Percentiles rank a stretch among this genome's conserved stretches.
These are phyloP conservation scores for Celastrina argiolus DNA, from an alignment of 2,888 invertebrate species.

Conservation along the genomic window DNA sequence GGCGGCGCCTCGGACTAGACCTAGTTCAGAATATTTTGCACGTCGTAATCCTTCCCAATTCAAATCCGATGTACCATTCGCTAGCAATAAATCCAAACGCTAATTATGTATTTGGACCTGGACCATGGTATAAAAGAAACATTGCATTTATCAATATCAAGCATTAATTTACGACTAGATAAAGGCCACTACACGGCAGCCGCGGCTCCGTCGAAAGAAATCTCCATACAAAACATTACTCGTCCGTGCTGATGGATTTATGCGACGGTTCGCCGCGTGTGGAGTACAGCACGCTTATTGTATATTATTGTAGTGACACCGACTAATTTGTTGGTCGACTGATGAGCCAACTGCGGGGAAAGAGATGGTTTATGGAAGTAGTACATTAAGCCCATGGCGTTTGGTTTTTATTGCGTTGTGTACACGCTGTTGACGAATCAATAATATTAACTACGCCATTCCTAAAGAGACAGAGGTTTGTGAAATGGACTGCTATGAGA, in stretches of 20 bases:
- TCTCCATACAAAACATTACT: slow-evolving; percentile 78
- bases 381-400: slow-evolving; percentile 53
- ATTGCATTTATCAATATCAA: slow-evolving; percentile 62
- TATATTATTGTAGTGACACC: slow-evolving; percentile 77
- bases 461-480: no score
- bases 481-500: no score
- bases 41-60: neutral
- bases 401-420: slow-evolving; percentile 33
- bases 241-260: slow-evolving; percentile 72
- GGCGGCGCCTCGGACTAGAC: no score
- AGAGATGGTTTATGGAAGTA: slow-evolving; percentile 63
- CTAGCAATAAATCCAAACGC: slow-evolving; percentile 20
- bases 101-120: slow-evolving; percentile 37
- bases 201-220: slow-evolving; percentile 71
- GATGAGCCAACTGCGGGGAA: slow-evolving; percentile 68
- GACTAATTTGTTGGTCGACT: slow-evolving; percentile 76
- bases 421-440: neutral
- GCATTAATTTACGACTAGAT: slow-evolving; percentile 73
- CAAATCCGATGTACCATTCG: neutral
- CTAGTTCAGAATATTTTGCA: neutral
- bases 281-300: slow-evolving; percentile 64
- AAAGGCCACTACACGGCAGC: slow-evolving; percentile 65
- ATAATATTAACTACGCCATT: no score
- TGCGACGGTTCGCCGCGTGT: slow-evolving; percentile 62
- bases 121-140: slow-evolving; percentile 34